A percentile compares a stretch with the other conserved stretches of the same genome.
Conservation (phyloP, 2,113 vertebrate species). For the Meles meles region DNA sequence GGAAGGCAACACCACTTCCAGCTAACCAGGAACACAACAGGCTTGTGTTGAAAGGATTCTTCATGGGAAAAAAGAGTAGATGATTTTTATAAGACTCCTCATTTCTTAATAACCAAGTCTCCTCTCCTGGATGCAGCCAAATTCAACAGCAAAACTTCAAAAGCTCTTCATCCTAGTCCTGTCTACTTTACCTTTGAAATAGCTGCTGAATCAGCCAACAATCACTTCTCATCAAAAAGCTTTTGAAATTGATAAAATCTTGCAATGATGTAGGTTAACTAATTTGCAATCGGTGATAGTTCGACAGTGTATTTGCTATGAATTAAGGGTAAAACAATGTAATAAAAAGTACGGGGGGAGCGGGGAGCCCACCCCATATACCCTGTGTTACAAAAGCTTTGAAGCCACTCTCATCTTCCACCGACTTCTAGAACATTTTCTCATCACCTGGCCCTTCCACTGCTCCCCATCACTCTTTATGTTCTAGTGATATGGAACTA, state of each 20-base stretch:
- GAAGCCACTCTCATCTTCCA: not conserved
- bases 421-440: not conserved
- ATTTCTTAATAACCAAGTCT: not conserved
- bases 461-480: not conserved
- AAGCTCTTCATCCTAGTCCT: not conserved
- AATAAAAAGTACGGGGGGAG: rapidly evolving
- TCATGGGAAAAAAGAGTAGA: not conserved
- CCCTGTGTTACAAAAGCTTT: not conserved
- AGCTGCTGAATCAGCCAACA: not conserved
- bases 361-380: not conserved
- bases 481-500: not conserved
- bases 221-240: not conserved
- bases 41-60: not conserved
- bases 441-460: not conserved
- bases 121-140: not conserved
- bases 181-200: not conserved
- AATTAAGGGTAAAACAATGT: not conserved
- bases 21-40: not conserved
- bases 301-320: not conserved
- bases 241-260: not conserved
- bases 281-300: not conserved
- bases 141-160: not conserved
- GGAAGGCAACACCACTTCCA: not conserved
- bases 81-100: not conserved
- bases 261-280: not conserved